A percentile compares a stretch with the other conserved stretches of the same genome.
Evolutionary conservation across 2,797 vertebrate genomes (phyloP).

Genomic region (Sitta carolinensis): DNA sequence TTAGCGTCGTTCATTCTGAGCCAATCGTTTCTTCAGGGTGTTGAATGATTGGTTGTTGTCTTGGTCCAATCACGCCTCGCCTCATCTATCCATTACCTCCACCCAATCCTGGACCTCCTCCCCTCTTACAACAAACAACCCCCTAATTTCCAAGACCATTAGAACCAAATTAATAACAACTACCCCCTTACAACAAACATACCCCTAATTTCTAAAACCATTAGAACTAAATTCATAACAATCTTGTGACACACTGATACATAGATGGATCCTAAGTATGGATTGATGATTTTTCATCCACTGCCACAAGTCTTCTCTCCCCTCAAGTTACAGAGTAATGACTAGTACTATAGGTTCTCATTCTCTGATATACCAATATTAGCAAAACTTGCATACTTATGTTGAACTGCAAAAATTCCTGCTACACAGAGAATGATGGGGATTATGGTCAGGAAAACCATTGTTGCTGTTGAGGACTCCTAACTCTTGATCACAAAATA

Average conservation of each 20-base stretch:
- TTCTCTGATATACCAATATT: background rate
- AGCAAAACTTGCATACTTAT: background rate
- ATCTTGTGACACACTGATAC: background rate
- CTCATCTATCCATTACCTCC: too few species aligned
- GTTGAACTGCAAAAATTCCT: background rate
- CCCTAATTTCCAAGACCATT: too few species aligned
- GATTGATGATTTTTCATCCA: background rate
- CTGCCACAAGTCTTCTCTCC: background rate
- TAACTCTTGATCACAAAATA: background rate
- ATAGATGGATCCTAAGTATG: background rate
- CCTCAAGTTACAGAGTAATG: background rate
- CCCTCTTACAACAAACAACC: too few species aligned
- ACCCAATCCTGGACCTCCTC: too few species aligned
- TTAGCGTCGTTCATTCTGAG: too few species aligned
- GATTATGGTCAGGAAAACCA: background rate
- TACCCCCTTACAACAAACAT: too few species aligned
- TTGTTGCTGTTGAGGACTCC: background rate
- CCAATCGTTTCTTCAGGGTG: too few species aligned
- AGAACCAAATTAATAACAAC: too few species aligned
- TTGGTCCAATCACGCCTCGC: too few species aligned
- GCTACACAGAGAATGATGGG: background rate
- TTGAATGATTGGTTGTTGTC: too few species aligned
- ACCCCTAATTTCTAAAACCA: too few species aligned
- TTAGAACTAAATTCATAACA: too few species aligned
- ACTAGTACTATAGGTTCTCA: background rate